Base-by-base conservation (phyloP, 2,888 invertebrate species). In the Leucophenga montana region DNA sequence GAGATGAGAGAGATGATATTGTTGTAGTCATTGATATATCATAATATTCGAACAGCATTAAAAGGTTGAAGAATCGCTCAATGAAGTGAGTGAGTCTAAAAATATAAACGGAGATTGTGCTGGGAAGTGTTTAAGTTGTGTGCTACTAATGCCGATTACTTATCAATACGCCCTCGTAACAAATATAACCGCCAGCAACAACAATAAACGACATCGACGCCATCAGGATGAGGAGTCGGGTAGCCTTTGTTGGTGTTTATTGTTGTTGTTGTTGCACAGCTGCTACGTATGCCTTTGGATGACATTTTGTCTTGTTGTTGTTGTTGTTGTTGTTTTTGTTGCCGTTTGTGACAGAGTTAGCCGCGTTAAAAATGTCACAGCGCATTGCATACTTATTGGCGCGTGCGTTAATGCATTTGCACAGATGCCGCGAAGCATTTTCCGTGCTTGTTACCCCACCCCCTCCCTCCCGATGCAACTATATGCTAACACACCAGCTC, bases 291-390 rank as follows among this genome's bases (percentile, higher is more conserved):
- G 69, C 74, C 53, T 73, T 70, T 71, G 39, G 5, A 39, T 39
- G 39, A 8, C 39, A 39, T 39, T 5, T 8, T 11, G 39, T 39
- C 8, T 39, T 8, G 39, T 39, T 39, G 53, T 64, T 69, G 71
- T 73, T 75, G 62, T 68, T 70, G 71, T 46, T 62, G 66, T 31
- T 62, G 74, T 18, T 54, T 57, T 22, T 75, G 72, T 13, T 50
- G 18, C 71, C 73, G 73, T 69, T 56, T 65, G 69, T 67, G 82
- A 70, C 73, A 75, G 79, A 80, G 82, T 79, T 76, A 79, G 70
- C 67, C 71, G 84, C 81, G 82, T 76, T 82, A 81, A 84, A 84
- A 84, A 84, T 83, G 84, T 84, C 84, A 84, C 84, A 83, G 79
- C 77, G 83, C 84, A 78, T 81, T 84, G 80, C 84, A 84, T 79